Evolutionary conservation across 2,888 invertebrate genomes (phyloP).

Genomic region (Globia sparganii): DNA sequence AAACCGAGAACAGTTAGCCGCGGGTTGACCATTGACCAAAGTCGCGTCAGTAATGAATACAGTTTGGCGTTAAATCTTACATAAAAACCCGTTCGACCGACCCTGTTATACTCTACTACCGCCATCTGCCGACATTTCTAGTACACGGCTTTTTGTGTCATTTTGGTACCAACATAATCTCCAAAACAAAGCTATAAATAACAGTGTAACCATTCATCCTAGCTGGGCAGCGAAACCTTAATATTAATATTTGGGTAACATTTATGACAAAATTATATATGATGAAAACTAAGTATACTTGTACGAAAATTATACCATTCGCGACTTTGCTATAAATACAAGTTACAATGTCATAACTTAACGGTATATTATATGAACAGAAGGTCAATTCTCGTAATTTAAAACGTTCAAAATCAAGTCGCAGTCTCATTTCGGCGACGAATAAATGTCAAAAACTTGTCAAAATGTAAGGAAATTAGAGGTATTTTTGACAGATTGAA

Average conservation of each 20-base stretch:
- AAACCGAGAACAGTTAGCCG: background rate
- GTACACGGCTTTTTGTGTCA: background rate
- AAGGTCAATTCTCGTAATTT: too few relatives aligned
- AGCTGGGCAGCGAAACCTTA: conserved; percentile 4
- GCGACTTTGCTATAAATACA: background rate
- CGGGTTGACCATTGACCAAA: background rate
- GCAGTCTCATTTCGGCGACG: too few relatives aligned
- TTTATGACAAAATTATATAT: conserved; percentile 15
- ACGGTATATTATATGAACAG: background rate
- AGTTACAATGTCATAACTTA: conserved; percentile 11
- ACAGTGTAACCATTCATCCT: conserved; percentile 24
- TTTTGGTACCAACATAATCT: conserved; percentile 38
- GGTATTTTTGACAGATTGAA: too few relatives aligned
- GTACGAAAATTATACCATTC: conserved; percentile 26
- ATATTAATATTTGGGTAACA: background rate
- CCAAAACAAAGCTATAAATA: conserved; percentile 48
- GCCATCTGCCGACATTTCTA: background rate
- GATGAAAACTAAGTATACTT: background rate
- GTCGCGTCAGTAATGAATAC: background rate
- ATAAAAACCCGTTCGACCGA: conserved; percentile 3
- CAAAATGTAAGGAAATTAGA: too few relatives aligned
- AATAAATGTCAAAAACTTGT: too few relatives aligned
- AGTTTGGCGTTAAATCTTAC: conserved; percentile 45
- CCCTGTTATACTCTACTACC: background rate
- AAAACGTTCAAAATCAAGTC: too few relatives aligned